Evolutionary conservation across 2,113 vertebrate species (phyloP).

Genomic region (Todiramphus saurophagus): DNA sequence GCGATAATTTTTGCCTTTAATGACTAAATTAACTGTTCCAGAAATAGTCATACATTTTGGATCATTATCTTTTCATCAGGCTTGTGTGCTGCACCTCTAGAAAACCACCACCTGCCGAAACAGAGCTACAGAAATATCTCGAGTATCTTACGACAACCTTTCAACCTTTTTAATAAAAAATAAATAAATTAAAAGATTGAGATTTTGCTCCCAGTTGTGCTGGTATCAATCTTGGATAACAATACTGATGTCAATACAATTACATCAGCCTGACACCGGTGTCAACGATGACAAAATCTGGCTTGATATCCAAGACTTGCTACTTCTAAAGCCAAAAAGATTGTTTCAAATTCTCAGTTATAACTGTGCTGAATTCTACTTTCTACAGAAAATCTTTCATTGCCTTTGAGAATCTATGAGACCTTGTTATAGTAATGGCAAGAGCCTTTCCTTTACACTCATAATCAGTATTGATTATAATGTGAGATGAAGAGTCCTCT

Average conservation of each 20-base stretch:
- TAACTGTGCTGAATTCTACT: background rate
- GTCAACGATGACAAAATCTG: background rate
- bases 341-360: background rate
- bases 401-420: background rate
- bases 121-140: background rate
- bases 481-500: constrained; percentile 36
- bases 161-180: background rate
- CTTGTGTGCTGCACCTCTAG: background rate
- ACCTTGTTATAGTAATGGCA: background rate
- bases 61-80: constrained; percentile 1
- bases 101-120: background rate
- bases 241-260: background rate
- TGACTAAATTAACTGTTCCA: background rate
- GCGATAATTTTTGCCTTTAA: background rate
- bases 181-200: background rate
- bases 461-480: constrained; percentile 49
- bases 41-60: background rate
- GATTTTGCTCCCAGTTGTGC: background rate
- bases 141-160: background rate
- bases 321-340: background rate
- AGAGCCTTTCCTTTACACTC: constrained; percentile 33
- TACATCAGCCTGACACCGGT: background rate
- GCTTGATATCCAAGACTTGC: background rate
- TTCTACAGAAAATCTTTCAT: background rate
- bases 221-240: background rate